Conservation (phyloP, 2,888 invertebrate genomes). For the Cheilosia impressa region DNA sequence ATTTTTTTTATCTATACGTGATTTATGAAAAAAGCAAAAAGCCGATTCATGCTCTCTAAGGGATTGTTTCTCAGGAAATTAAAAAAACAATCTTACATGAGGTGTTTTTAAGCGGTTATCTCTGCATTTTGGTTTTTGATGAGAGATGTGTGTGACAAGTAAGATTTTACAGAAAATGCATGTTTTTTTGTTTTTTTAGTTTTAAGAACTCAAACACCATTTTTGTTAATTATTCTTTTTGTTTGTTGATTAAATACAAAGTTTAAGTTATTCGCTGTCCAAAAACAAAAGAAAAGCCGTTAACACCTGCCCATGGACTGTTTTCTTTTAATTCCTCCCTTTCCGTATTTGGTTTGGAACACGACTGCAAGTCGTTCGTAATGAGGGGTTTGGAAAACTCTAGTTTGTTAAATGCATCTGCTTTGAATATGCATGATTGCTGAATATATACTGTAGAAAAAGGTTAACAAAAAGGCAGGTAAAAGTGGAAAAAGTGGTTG, state of each 20-base stretch:
- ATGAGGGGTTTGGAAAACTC: slow-evolving; percentile 30
- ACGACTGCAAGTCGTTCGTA: slow-evolving; percentile 23
- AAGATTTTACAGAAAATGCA: slow-evolving; percentile 39
- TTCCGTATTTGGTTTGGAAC: slow-evolving; percentile 30
- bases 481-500: slow-evolving; percentile 57
- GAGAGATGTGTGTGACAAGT: slow-evolving; percentile 42
- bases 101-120: slow-evolving; percentile 28
- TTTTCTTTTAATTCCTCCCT: slow-evolving; percentile 50
- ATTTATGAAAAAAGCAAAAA: slow-evolving; percentile 66
- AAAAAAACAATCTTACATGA: slow-evolving; percentile 26
- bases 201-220: slow-evolving; percentile 50
- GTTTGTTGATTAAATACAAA: slow-evolving; percentile 43
- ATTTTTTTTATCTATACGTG: slow-evolving; percentile 47
- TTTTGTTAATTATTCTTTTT: slow-evolving; percentile 56
- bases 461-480: slow-evolving; percentile 40
- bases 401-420: slow-evolving; percentile 10
- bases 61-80: slow-evolving; percentile 18
- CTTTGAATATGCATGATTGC: not conserved
- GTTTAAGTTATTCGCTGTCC: slow-evolving; percentile 47
- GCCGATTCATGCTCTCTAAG: slow-evolving; percentile 67
- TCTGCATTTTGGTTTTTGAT: slow-evolving; percentile 42
- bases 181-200: slow-evolving; percentile 1
- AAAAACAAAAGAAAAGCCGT: slow-evolving; percentile 75
- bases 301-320: slow-evolving; percentile 82
- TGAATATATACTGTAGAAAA: slow-evolving; percentile 33